These are phyloP conservation scores for Corythaixoides concolor DNA, from an alignment of 2,113 vertebrate species.

Conservation along the genomic window DNA sequence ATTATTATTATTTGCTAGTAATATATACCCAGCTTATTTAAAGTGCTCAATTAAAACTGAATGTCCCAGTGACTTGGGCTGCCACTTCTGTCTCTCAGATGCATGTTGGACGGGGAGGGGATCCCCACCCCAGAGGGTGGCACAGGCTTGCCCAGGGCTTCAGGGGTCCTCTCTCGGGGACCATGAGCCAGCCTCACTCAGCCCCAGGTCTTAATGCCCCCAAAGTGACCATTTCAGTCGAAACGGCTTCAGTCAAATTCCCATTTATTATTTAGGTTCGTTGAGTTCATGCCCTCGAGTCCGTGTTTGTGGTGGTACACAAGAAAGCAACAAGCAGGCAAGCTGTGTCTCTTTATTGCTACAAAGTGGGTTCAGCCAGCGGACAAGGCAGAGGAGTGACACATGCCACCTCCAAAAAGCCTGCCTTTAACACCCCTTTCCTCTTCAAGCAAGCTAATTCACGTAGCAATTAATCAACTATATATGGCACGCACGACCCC, in stretches of 20 bases:
- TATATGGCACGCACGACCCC: not conserved
- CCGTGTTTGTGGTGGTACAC: accelerated
- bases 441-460: conserved; percentile 23
- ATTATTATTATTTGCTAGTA: conserved; percentile 46
- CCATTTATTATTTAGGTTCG: not conserved
- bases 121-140: not conserved
- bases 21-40: conserved; percentile 68
- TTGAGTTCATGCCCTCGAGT: not conserved
- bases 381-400: not conserved
- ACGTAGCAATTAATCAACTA: not conserved
- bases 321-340: not conserved
- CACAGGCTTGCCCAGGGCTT: not conserved
- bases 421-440: not conserved
- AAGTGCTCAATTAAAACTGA: conserved; percentile 59
- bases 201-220: not conserved
- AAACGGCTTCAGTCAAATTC: not conserved
- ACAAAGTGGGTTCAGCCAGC: not conserved
- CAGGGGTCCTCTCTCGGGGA: no score
- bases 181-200: not conserved
- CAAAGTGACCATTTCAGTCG: accelerated
- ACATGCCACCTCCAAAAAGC: not conserved
- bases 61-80: not conserved
- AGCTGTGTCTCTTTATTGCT: conserved; percentile 18
- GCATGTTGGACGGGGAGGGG: accelerated
- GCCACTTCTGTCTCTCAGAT: not conserved